phyloP scores from a whole-genome alignment of 2,113 vertebrate species.

The Nibea coibor region DNA sequence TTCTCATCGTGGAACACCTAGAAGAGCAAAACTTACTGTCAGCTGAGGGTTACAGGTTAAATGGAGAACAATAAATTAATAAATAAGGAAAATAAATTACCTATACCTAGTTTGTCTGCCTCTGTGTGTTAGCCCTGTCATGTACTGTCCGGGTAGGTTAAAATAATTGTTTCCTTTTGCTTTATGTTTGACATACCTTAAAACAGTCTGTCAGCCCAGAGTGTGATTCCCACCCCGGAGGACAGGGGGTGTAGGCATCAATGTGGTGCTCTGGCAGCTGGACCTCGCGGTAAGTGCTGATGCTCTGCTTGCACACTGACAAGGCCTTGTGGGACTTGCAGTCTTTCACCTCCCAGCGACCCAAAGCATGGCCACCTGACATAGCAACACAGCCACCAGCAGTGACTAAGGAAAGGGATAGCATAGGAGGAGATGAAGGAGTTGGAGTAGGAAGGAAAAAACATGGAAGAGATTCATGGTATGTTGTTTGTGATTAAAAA shows the following conservation, averaged over 20 bases:
- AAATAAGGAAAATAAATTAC: background rate
- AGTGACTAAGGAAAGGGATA: constrained; percentile 78
- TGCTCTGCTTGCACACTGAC: constrained; percentile 90
- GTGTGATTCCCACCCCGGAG: constrained; percentile 89
- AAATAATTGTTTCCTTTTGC: too few relatives aligned
- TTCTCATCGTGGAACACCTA: constrained; percentile 96
- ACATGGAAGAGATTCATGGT: background rate
- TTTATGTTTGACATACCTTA: constrained; percentile 83
- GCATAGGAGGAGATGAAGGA: background rate
- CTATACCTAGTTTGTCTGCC: background rate
- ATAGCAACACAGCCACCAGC: constrained; percentile 91
- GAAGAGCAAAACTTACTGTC: constrained; percentile 34
- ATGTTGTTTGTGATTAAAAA: background rate
- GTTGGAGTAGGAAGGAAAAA: background rate
- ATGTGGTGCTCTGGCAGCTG: constrained; percentile 76
- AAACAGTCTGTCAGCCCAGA: constrained; percentile 87
- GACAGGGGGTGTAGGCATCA: constrained; percentile 84
- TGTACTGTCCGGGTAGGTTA: too few relatives aligned
- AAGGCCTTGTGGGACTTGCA: constrained; percentile 89
- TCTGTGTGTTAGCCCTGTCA: background rate
- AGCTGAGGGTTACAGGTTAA: constrained; percentile 11
- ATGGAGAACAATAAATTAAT: background rate
- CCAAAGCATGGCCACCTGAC: constrained; percentile 83
- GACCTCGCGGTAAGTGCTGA: constrained; percentile 75
- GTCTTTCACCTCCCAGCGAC: constrained; percentile 94